A percentile compares a stretch with the other conserved stretches of the same genome.
Evolutionary conservation across 2,888 invertebrate genomes (phyloP).

Genomic region (Leistus spinibarbis): DNA sequence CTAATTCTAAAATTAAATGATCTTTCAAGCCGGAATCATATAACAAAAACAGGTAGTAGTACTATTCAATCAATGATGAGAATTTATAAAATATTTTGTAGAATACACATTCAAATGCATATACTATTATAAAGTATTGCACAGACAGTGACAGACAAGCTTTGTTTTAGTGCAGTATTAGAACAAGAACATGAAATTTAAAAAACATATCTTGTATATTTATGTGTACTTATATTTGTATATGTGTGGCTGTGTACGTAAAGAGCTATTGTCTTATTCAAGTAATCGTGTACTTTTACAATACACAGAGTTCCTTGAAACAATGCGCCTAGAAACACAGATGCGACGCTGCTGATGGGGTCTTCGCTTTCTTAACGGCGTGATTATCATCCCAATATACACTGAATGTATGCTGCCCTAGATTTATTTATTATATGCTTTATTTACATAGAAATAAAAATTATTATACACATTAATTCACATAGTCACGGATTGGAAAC

Average conservation of each 20-base stretch:
- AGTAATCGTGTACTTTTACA: background rate
- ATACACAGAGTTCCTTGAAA: background rate
- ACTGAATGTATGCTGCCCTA: background rate
- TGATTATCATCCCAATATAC: background rate
- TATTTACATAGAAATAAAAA: background rate
- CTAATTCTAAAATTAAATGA: too few species aligned
- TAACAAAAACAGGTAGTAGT: too few species aligned
- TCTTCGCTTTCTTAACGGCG: background rate
- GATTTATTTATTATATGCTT: background rate
- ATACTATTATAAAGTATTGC: too few species aligned
- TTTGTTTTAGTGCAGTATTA: too few species aligned
- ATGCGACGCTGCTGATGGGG: background rate
- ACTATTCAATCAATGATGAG: too few species aligned
- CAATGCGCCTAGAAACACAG: background rate
- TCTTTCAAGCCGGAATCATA: too few species aligned
- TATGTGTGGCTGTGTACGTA: background rate
- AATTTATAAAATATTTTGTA: too few species aligned
- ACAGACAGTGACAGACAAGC: too few species aligned
- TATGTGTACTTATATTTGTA: background rate
- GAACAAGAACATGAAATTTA: too few species aligned
- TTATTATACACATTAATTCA: background rate
- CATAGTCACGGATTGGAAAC: background rate
- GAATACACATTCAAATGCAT: too few species aligned
- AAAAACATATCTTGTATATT: too few species aligned
- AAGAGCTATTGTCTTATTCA: background rate